Evolutionary conservation across 2,113 vertebrate species (phyloP), one percentile per base, ranked within the genome.

Genomic region (Phrynosoma platyrhinos): DNA sequence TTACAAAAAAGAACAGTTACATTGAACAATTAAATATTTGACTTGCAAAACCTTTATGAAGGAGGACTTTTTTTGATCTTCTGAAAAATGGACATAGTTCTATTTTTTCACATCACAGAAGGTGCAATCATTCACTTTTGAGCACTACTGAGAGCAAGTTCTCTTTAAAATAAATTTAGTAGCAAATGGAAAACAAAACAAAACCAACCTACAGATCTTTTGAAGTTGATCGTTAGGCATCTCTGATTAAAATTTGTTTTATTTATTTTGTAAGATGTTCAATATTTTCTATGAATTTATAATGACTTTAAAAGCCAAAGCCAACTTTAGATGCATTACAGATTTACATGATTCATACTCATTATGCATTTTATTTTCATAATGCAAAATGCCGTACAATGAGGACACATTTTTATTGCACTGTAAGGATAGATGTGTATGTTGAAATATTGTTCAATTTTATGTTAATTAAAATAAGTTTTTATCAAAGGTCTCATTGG

Each of bases 231-330:
- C 89, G 96, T 97, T 97, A 97, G 87, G 95, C 96, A 94, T 97
- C 97, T 97, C 95, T 96, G 97, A 97, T 97, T 97, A 96, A 97
- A 96, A 97, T 96, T 97, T 97, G 96, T 96, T 98, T 95, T 98
- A 97, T 98, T 98, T 96, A 97, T 98, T 98, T 98, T 97, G 95
- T 97, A 98, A 98, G 97, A 97, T 97, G 95, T 97, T 98, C 96
- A 96, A 95, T 98, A 97, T 98, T 98, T 98, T 98, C 97, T 98
- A 97, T 98, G 97, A 97, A 96, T 97, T 97, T 97, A 97, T 97
- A 97, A 97, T 97, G 96, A 96, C 95, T 96, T 78, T 97, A 96
- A 97, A 98, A 98, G 97, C 98, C 98, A 98, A 98, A 98, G 98
- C 96, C 97, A 96, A 97, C 96, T 96, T 97, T 96, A 97, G 92